These are phyloP conservation scores for Momotus momota DNA, from an alignment of 2,797 vertebrate genomes.

Conservation along the genomic window DNA sequence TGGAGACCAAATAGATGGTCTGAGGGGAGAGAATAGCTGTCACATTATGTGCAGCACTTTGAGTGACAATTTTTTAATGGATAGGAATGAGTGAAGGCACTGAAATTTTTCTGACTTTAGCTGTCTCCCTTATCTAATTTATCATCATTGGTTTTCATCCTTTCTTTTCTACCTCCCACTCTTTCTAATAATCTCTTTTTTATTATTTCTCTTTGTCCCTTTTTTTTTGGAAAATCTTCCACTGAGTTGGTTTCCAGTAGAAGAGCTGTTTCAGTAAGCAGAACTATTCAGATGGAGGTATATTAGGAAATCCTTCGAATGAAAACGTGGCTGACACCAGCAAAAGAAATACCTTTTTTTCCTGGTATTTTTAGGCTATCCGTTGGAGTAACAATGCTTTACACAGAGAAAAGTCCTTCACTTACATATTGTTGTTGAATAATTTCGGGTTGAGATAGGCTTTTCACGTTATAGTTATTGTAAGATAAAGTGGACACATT, in stretches of 20 bases:
- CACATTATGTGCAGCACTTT: not conserved
- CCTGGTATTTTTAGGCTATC: not conserved
- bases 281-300: not conserved
- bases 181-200: not conserved
- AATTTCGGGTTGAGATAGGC: not conserved
- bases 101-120: slow-evolving; percentile 42
- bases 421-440: not conserved
- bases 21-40: slow-evolving; percentile 4
- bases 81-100: not conserved
- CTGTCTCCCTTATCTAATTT: slow-evolving; percentile 21
- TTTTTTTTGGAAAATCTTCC: not conserved
- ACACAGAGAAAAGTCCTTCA: not conserved
- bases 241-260: not conserved
- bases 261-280: not conserved
- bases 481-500: not conserved
- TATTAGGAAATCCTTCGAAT: not conserved
- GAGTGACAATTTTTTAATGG: slow-evolving; percentile 41
- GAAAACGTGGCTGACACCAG: not conserved
- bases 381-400: not conserved
- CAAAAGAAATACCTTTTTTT: not conserved
- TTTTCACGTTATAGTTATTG: not conserved
- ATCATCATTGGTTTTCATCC: not conserved
- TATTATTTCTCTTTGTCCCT: fast-evolving
- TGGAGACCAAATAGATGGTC: not conserved
- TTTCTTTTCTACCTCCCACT: not conserved